phyloP scores from a whole-genome alignment of 2,888 invertebrate species.

The Andrena camellia region DNA sequence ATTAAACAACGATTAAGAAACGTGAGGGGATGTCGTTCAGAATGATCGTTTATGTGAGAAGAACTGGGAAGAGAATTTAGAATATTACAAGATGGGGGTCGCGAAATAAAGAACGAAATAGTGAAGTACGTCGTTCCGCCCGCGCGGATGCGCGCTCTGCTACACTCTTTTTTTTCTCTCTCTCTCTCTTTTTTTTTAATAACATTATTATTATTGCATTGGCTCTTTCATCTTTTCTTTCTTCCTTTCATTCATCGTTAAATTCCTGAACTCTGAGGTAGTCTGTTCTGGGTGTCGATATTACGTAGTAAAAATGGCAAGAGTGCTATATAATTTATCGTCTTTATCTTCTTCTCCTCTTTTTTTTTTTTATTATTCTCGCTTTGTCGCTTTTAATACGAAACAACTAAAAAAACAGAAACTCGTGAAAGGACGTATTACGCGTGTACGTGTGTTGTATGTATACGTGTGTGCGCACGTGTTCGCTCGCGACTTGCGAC shows the following conservation, averaged over 20 bases:
- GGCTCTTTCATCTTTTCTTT: conserved; percentile 80
- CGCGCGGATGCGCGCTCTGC: conserved; percentile 71
- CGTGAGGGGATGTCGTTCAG: not conserved
- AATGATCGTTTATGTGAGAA: not conserved
- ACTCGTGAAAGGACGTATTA: conserved; percentile 54
- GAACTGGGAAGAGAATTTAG: not conserved
- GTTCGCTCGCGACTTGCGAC: not conserved
- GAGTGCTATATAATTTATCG: conserved; percentile 79
- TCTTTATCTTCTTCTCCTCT: conserved; percentile 31
- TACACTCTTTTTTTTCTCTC: conserved; percentile 58
- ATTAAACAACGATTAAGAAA: too few species aligned
- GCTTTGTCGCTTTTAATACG: conserved; percentile 50
- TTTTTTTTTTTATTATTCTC: conserved; percentile 44
- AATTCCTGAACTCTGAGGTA: conserved; percentile 85
- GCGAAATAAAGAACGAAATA: not conserved
- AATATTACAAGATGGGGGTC: not conserved
- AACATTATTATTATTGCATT: conserved; percentile 83
- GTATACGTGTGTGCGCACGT: not conserved
- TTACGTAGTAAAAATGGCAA: conserved; percentile 83
- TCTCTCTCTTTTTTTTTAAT: conserved; percentile 40
- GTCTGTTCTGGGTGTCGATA: conserved; percentile 82
- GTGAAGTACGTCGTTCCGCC: conserved; percentile 66
- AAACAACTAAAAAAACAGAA: conserved; percentile 40
- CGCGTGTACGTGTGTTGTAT: not conserved
- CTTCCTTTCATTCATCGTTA: conserved; percentile 80